Conservation (phyloP, 2,797 vertebrate genomes). For the Darevskia nairensis region DNA sequence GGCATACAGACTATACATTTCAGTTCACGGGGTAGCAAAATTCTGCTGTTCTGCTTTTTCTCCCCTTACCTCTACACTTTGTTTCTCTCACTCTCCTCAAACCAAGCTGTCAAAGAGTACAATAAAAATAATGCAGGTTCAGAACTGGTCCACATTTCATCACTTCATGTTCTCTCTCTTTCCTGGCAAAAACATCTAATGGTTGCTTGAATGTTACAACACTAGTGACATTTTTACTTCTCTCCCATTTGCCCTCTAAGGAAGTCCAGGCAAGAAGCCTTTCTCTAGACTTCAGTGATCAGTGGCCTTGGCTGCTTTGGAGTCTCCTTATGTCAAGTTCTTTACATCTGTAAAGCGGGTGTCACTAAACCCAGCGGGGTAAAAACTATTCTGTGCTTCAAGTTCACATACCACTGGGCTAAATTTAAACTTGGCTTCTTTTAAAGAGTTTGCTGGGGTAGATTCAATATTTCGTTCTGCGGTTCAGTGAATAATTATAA, state of each 20-base stretch:
- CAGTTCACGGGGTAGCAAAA: constrained; percentile 19
- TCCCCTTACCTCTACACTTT: neutral
- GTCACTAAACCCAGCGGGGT: constrained; percentile 62
- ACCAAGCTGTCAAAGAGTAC: neutral
- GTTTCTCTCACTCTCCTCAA: neutral
- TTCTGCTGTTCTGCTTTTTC: neutral
- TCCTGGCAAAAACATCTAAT: constrained; percentile 77
- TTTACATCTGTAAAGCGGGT: constrained; percentile 74
- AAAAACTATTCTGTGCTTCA: neutral
- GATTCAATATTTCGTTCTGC: neutral
- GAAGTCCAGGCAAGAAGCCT: constrained; percentile 62
- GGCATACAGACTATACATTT: neutral
- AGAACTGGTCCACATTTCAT: constrained; percentile 61
- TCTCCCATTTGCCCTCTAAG: constrained; percentile 65
- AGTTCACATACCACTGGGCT: neutral
- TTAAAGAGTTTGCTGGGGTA: neutral
- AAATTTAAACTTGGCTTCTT: neutral
- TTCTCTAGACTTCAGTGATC: constrained; percentile 60
- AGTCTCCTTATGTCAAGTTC: constrained; percentile 78
- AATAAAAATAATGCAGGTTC: neutral
- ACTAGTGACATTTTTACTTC: constrained; percentile 76
- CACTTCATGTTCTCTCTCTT: constrained; percentile 68
- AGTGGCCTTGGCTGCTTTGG: constrained; percentile 77
- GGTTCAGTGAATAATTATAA: neutral
- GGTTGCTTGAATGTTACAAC: constrained; percentile 77